Base-by-base conservation (phyloP, 1,140 invertebrate genomes). In the Lysiphlebus fabarum region DNA sequence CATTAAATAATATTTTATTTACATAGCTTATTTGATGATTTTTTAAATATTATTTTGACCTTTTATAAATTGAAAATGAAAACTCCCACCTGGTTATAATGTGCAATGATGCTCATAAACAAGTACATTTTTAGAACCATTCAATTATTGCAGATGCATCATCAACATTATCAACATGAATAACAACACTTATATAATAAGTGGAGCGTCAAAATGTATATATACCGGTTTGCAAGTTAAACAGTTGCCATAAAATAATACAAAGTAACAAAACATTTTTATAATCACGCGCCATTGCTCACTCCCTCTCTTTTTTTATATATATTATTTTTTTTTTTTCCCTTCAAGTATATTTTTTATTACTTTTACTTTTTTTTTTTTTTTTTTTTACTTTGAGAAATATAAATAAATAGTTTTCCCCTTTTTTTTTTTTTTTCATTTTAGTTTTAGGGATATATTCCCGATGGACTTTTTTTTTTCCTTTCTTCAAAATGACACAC, bases 181-280 rank as follows among this genome's bases (percentile, higher is more conserved):
- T 40, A 50, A 53, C 43, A 63, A 65, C 70, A 74, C 74, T 75
- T 67, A 58, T 76, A 62, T 68, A 72, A 64, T 61, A 75, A 77
- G 70, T 75, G 74, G 67, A 71, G 64, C 71, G 64, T 59, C 61
- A 44, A 44, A 56, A 45, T 57, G 34, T 58, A 41, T 41, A 43
- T 38, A 26, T 38, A 26, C 17, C 17, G 17, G 17, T n/a, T 57
- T 56, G 64, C 62, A 71, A 77, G 69, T 71, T 68, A 75, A 72
- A 77, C 75, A 76, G 75, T 76, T 71, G 69, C 71, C 61, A 65
- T 65, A 73, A 74, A 73, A 76, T 76, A 77, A 75, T 75, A 73
- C 63, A 62, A 54, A 57, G 60, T 57, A 61, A 34, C 51, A 63
- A 63, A 72, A 73, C 17, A 26, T 26, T 26, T 26, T 26, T 73